phyloP scores from a whole-genome alignment of 2,797 vertebrate genomes.

The Tokudaia muenninki region DNA sequence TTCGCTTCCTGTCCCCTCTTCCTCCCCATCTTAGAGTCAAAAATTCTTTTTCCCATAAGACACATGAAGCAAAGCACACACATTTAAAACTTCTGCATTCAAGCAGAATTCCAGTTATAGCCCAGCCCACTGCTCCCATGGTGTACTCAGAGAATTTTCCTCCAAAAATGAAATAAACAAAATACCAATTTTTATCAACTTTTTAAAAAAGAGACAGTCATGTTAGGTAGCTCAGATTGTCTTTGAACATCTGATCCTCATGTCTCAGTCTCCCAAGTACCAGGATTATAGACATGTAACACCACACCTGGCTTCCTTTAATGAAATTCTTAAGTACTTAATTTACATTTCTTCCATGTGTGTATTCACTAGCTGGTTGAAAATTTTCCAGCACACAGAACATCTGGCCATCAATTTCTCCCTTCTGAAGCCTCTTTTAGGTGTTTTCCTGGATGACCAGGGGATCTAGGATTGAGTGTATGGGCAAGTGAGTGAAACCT shows the following conservation, averaged over 20 bases:
- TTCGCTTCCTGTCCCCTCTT: neutral
- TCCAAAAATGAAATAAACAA: neutral
- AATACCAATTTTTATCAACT: neutral
- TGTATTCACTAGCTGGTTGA: neutral
- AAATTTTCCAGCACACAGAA: slow-evolving; percentile 5
- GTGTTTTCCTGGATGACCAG: slow-evolving; percentile 4
- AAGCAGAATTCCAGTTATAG: neutral
- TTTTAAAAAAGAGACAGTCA: neutral
- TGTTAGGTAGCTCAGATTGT: neutral
- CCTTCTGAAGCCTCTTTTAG: slow-evolving; percentile 25
- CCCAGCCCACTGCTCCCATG: neutral
- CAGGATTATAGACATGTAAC: neutral
- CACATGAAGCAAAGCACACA: neutral
- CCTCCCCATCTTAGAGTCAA: neutral
- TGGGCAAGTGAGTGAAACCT: neutral
- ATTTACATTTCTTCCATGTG: neutral
- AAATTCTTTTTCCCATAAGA: neutral
- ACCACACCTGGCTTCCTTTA: neutral
- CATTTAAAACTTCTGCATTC: neutral
- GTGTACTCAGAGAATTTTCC: neutral
- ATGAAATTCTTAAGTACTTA: slow-evolving; percentile 35
- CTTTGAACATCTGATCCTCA: neutral
- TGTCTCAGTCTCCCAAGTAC: neutral
- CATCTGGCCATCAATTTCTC: neutral
- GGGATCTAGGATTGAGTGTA: neutral